A percentile compares a stretch with the other conserved stretches of the same genome.
These are phyloP conservation scores for Hippopotamyrus pictus DNA, from an alignment of 2,797 vertebrate species.

Conservation along the genomic window DNA sequence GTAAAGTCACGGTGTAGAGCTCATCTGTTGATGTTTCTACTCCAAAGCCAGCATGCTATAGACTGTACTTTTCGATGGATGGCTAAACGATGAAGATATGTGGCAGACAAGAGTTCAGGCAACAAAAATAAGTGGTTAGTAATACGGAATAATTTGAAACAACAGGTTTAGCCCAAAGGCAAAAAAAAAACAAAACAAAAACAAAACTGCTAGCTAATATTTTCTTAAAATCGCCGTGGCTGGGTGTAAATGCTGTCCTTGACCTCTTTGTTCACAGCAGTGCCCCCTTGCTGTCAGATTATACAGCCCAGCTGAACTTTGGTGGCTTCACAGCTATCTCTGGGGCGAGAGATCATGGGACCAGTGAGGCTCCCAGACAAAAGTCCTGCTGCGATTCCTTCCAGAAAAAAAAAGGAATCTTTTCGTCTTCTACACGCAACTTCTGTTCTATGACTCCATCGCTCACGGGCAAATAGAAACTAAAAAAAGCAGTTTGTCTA, in stretches of 20 bases:
- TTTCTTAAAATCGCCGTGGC: neutral
- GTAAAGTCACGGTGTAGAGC: neutral
- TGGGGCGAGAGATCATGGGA: neutral
- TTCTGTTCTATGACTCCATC: neutral
- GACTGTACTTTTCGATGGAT: neutral
- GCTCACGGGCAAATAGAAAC: neutral
- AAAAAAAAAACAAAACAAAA: neutral
- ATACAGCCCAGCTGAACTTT: constrained; percentile 10
- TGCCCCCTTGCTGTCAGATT: constrained; percentile 12
- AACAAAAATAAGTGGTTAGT: neutral
- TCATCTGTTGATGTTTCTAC: neutral
- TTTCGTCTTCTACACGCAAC: neutral
- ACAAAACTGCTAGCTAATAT: neutral
- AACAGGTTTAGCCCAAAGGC: neutral
- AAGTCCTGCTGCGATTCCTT: neutral
- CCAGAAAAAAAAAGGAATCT: neutral
- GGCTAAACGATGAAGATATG: neutral
- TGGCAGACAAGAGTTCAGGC: neutral
- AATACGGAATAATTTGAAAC: neutral
- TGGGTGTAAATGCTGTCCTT: constrained; percentile 6
- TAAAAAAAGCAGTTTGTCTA: neutral
- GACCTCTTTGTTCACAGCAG: neutral
- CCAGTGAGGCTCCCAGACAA: neutral
- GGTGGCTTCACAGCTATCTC: constrained; percentile 14
- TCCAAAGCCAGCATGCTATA: neutral